These are phyloP conservation scores for Drosophila mayaguana DNA, from an alignment of 2,888 invertebrate genomes.

Conservation along the genomic window DNA sequence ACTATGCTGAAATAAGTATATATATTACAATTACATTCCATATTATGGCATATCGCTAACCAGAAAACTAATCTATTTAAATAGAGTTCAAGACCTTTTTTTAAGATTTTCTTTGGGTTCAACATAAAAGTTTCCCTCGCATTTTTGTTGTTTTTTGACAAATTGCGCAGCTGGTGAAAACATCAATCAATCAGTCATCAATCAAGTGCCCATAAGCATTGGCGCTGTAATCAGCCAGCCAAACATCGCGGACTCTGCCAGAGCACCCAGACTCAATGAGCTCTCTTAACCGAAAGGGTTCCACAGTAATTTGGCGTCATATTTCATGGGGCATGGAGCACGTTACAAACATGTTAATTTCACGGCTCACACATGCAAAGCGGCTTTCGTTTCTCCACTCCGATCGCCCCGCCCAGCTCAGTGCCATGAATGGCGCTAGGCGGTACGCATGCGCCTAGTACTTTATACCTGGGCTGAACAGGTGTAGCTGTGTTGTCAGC, in stretches of 20 bases:
- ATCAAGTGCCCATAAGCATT: constrained; percentile 55
- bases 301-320: constrained; percentile 38
- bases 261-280: constrained; percentile 52
- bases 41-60: neutral
- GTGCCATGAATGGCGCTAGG: constrained; percentile 23
- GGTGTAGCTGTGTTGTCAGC: constrained; percentile 34
- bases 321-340: constrained; percentile 35
- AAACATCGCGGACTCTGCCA: constrained; percentile 22
- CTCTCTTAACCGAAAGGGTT: constrained; percentile 54
- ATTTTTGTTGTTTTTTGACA: constrained; percentile 50
- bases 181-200: constrained; percentile 78
- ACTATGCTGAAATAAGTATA: no score
- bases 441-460: constrained; percentile 62
- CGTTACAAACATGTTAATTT: constrained; percentile 65
- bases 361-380: constrained; percentile 59
- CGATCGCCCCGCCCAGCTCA: neutral
- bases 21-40: neutral
- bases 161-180: constrained; percentile 67
- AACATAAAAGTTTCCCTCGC: constrained; percentile 39
- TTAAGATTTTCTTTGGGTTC: constrained; percentile 34
- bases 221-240: constrained; percentile 35
- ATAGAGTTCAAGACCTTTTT: constrained; percentile 13
- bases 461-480: constrained; percentile 9
- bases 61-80: constrained; percentile 24
- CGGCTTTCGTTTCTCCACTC: constrained; percentile 62